phyloP scores from a whole-genome alignment of 2,888 invertebrate species.

The Malacosoma neustria region DNA sequence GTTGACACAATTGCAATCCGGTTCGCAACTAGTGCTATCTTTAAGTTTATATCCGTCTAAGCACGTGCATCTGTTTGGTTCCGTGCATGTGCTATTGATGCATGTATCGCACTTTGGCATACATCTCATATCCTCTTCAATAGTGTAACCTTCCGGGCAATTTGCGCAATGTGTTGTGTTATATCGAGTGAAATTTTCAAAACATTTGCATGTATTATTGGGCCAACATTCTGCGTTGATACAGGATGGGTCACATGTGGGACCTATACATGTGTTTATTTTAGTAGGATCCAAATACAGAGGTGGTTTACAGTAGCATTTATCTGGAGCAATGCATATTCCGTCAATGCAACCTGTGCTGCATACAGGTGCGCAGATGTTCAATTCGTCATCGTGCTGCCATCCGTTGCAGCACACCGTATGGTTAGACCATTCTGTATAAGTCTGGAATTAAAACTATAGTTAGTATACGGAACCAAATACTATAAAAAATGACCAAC shows the following conservation, averaged over 20 bases:
- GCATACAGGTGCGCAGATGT: conserved; percentile 62
- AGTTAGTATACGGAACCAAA: no score
- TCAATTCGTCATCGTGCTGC: conserved; percentile 35
- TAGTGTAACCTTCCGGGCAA: conserved; percentile 28
- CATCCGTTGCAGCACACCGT: conserved; percentile 58
- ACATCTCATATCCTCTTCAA: conserved; percentile 24
- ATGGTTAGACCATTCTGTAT: conserved; percentile 28
- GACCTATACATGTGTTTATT: conserved; percentile 39
- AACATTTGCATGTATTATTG: conserved; percentile 47
- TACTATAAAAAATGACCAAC: no score
- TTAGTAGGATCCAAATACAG: conserved; percentile 31
- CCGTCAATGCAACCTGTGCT: conserved; percentile 62
- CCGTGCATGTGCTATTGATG: conserved; percentile 27
- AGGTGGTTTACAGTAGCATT: conserved; percentile 45
- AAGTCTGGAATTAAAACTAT: conserved; percentile 29
- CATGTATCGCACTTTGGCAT: conserved; percentile 22
- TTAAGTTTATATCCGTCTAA: conserved; percentile 16
- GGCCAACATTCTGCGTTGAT: conserved; percentile 38
- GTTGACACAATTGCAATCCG: conserved; percentile 13
- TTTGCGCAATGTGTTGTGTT: conserved; percentile 41
- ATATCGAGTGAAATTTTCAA: conserved; percentile 7
- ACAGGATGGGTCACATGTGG: conserved; percentile 39
- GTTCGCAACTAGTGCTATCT: conserved; percentile 3
- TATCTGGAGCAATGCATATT: conserved; percentile 45
- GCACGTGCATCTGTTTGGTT: conserved; percentile 35